Conservation (phyloP, 1,140 invertebrate genomes). For the Hesperophylax magnus region DNA sequence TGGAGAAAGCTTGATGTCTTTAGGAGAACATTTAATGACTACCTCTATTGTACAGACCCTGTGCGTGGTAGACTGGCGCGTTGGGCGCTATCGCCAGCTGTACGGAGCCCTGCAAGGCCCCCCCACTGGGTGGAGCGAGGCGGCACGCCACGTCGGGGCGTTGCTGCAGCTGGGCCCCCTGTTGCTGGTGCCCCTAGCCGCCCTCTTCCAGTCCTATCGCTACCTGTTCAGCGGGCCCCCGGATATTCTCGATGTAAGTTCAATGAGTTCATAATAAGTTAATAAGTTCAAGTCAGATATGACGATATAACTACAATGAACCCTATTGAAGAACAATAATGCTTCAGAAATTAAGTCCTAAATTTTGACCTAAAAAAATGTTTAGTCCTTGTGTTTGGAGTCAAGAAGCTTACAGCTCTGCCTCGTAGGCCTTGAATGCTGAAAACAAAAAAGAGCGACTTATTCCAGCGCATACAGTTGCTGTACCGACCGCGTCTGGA, state of each 20-base stretch:
- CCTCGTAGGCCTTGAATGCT: too few relatives aligned
- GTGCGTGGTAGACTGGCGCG: constrained; percentile 83
- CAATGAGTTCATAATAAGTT: neutral
- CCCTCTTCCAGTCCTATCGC: constrained; percentile 85
- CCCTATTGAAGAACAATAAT: neutral
- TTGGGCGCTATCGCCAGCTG: constrained; percentile 80
- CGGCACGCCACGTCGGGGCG: constrained; percentile 84
- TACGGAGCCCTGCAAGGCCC: constrained; percentile 76
- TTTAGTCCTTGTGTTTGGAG: too few relatives aligned
- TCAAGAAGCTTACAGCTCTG: too few relatives aligned
- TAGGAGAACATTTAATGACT: too few relatives aligned
- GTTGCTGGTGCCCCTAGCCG: constrained; percentile 81
- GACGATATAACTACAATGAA: neutral
- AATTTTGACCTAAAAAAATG: too few relatives aligned
- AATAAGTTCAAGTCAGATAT: too few relatives aligned
- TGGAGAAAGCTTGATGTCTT: too few relatives aligned
- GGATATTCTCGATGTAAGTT: constrained; percentile 88
- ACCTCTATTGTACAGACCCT: constrained; percentile 74
- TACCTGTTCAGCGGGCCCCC: constrained; percentile 86
- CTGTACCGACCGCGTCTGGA: constrained; percentile 79
- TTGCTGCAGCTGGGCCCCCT: constrained; percentile 84
- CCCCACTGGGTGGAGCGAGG: constrained; percentile 70
- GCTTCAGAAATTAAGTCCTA: too few relatives aligned
- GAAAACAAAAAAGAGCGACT: neutral
- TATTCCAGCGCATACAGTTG: constrained; percentile 78